These are phyloP conservation scores for Xyrichtys novacula DNA, from an alignment of 2,797 vertebrate genomes.

Conservation along the genomic window DNA sequence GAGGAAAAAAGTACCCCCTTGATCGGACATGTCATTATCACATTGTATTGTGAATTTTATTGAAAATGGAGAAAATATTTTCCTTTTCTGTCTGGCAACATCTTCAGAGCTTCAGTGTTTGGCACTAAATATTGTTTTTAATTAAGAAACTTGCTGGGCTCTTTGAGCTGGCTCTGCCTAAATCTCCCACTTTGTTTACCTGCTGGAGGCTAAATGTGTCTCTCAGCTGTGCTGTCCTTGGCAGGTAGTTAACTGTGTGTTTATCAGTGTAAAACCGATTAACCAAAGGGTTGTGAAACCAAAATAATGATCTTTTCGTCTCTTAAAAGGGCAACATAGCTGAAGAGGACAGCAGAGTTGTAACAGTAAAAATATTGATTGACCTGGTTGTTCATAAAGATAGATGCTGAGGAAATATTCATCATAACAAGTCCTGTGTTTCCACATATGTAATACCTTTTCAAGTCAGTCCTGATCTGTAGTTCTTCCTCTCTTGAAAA, in stretches of 20 bases:
- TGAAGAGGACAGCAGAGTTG: background rate
- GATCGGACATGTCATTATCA: too few species aligned
- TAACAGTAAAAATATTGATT: background rate
- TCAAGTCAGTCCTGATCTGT: constrained; percentile 39
- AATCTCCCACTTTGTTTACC: background rate
- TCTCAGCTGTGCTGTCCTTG: background rate
- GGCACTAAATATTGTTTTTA: background rate
- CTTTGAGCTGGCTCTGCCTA: background rate
- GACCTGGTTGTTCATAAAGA: background rate
- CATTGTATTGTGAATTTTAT: too few species aligned
- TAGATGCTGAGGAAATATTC: background rate
- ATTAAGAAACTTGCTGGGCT: background rate
- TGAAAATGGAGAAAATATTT: background rate
- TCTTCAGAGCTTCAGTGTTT: background rate
- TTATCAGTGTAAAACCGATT: background rate
- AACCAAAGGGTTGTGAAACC: background rate
- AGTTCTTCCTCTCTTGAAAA: constrained; percentile 45
- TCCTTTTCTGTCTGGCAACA: background rate
- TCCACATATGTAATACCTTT: constrained; percentile 32
- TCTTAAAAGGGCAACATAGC: background rate
- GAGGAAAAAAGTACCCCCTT: too few species aligned
- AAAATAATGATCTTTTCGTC: background rate
- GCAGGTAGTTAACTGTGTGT: background rate
- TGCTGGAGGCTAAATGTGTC: background rate
- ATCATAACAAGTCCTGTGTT: constrained; percentile 21